Percentiles rank a stretch among this genome's conserved stretches.
Evolutionary conservation across 2,113 vertebrate species (phyloP).

Genomic region (Salvelinus fontinalis): DNA sequence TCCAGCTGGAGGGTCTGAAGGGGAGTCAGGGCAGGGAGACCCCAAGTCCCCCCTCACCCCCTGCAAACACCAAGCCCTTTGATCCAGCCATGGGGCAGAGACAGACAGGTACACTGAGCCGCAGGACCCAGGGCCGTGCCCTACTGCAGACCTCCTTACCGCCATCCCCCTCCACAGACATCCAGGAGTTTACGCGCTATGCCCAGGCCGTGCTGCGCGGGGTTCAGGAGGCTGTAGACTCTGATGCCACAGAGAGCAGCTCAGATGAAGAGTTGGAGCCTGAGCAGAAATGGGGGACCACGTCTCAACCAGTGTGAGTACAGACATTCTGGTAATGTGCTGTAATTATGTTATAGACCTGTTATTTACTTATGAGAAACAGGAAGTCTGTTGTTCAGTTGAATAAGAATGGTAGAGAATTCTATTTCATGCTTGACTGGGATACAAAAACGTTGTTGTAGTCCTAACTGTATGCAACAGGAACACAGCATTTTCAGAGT

Average conservation of each 20-base stretch:
- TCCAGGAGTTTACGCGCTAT: conserved; percentile 75
- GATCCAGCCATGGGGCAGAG: conserved; percentile 59
- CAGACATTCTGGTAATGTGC: no score
- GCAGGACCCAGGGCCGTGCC: neutral
- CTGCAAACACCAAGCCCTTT: conserved; percentile 51
- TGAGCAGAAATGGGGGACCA: conserved; percentile 61
- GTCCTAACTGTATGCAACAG: neutral
- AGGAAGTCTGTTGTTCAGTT: no score
- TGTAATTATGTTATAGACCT: no score
- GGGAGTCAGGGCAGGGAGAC: conserved; percentile 57
- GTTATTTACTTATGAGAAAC: neutral
- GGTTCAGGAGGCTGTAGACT: conserved; percentile 84
- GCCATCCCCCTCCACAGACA: conserved; percentile 60
- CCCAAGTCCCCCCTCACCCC: conserved; percentile 42
- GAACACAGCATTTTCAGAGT: no score
- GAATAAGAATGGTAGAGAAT: neutral
- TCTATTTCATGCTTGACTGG: neutral
- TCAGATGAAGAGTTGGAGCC: conserved; percentile 84
- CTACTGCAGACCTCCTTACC: conserved; percentile 50
- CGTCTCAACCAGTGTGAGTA: conserved; percentile 79
- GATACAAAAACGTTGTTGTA: neutral
- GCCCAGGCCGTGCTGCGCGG: conserved; percentile 75
- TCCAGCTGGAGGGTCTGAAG: conserved; percentile 81
- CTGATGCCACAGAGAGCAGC: conserved; percentile 90
- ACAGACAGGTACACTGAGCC: conserved; percentile 24